Base-by-base conservation (phyloP, 2,888 invertebrate species). In the Luperina nickerlii region DNA sequence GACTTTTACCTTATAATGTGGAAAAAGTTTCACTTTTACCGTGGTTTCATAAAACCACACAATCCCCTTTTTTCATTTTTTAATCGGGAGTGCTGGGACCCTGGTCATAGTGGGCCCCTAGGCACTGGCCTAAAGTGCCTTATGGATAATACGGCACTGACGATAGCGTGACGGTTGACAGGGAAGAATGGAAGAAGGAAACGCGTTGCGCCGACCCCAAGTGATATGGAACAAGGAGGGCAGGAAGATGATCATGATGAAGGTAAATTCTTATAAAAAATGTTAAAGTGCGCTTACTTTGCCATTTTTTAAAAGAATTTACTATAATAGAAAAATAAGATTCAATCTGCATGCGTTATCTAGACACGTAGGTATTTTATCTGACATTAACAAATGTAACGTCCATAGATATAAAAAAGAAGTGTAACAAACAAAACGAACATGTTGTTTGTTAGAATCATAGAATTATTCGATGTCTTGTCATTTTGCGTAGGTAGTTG, bases 401-500 rank as follows among this genome's bases (percentile, higher is more conserved):
- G n/a, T n/a, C 48, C 13, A 48, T 13, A 48, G 48, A 48, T 48
- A 45, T 2, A 48, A 13, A 4, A 48, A 48, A 13, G 48, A 83
- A 24, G 27, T 63, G 20, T 75, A 54, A 67, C 74, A 67, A 77
- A 69, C 42, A 73, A 54, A 62, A n/a, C 54, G 65, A 68, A 81
- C 70, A 57, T 57, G 1, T n/a, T 57, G 57, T 57, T 57, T 57
- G n/a, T 57, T 57, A n/a, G 11, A 57, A 73, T 60, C 66, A 60
- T 57, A n/a, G 11, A 57, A 73, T 60, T 63, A 60, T 79, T 63
- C 72, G 83, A 77, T 77, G 45, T 65, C 63, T 45, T 71, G 42
- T 66, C 57, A 72, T 68, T 67, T 82, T 60, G 72, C 62, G 77
- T 75, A 54, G 70, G 42, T 54, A 54, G 54, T 8, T 27, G 62